Conservation (phyloP, 1,140 invertebrate species). For the Drosophila insularis region DNA sequence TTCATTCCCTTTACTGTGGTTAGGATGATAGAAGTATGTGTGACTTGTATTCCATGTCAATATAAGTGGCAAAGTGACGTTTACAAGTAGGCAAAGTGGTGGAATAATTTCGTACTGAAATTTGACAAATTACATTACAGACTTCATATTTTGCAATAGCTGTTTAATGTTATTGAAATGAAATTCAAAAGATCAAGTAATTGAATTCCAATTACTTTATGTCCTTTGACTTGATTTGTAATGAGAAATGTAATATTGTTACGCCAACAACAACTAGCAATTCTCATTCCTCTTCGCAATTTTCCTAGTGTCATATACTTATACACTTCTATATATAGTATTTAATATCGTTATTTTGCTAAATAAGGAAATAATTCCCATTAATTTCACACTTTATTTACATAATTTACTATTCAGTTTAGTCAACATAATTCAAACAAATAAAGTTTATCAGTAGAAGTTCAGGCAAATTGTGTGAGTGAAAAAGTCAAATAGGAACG, state of each 20-base stretch:
- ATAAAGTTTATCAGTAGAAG: slow-evolving; percentile 1
- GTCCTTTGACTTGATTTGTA: too few relatives aligned
- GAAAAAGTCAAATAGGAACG: neutral
- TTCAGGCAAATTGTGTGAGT: neutral
- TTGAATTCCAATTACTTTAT: too few relatives aligned
- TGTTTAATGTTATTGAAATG: too few relatives aligned
- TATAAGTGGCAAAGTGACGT: too few relatives aligned
- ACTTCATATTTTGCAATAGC: too few relatives aligned
- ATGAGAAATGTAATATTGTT: too few relatives aligned
- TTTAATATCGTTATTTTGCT: neutral
- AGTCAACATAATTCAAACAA: slow-evolving; percentile 5
- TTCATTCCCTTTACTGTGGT: neutral
- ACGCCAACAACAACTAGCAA: too few relatives aligned
- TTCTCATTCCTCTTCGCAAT: too few relatives aligned
- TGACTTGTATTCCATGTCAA: neutral
- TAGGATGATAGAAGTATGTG: neutral
- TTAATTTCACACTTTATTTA: slow-evolving; percentile 9
- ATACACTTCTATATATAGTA: neutral
- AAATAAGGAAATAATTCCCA: slow-evolving; percentile 2
- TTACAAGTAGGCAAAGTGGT: too few relatives aligned
- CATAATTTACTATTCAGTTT: slow-evolving; percentile 4
- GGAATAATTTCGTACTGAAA: too few relatives aligned
- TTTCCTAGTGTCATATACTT: neutral
- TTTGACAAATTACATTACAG: too few relatives aligned
- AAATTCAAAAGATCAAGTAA: too few relatives aligned